phyloP scores from a whole-genome alignment of 2,888 invertebrate species.

The Acrobasis suavella region DNA sequence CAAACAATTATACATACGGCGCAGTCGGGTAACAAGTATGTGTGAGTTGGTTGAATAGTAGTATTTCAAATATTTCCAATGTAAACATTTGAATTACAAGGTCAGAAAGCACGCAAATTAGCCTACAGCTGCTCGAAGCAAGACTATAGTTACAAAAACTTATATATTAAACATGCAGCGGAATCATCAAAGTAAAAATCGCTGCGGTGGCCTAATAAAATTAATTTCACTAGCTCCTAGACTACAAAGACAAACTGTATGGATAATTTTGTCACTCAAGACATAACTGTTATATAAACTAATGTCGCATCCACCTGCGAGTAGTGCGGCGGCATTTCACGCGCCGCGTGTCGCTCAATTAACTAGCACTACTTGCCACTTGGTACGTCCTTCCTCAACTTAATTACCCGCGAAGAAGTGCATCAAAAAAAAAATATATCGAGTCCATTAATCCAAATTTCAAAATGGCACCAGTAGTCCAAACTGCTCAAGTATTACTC shows the following conservation, averaged over 20 bases:
- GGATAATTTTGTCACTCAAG: slow-evolving; percentile 42
- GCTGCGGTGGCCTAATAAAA: neutral
- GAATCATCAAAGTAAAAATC: neutral
- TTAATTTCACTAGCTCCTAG: slow-evolving; percentile 19
- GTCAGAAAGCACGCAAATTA: too few relatives aligned
- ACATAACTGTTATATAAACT: slow-evolving; percentile 73
- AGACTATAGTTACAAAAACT: too few relatives aligned
- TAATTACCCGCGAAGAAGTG: neutral
- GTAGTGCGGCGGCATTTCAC: slow-evolving; percentile 61
- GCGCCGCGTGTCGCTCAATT: slow-evolving; percentile 35
- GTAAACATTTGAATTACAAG: too few relatives aligned
- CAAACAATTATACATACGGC: too few relatives aligned
- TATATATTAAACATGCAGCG: too few relatives aligned
- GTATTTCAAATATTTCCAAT: too few relatives aligned
- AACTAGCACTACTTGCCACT: neutral
- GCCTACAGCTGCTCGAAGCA: too few relatives aligned
- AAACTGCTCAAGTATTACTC: slow-evolving; percentile 56
- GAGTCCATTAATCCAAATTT: neutral
- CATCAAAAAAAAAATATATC: neutral
- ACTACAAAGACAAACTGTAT: slow-evolving; percentile 30
- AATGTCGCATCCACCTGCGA: slow-evolving; percentile 46
- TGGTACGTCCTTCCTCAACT: neutral
- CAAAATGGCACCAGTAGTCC: slow-evolving; percentile 68
- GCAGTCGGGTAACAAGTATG: too few relatives aligned
- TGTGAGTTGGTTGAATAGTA: too few relatives aligned